Percentiles rank a stretch among this genome's conserved stretches.
Conservation (phyloP, 2,113 vertebrate genomes). For the Alectura lathami region DNA sequence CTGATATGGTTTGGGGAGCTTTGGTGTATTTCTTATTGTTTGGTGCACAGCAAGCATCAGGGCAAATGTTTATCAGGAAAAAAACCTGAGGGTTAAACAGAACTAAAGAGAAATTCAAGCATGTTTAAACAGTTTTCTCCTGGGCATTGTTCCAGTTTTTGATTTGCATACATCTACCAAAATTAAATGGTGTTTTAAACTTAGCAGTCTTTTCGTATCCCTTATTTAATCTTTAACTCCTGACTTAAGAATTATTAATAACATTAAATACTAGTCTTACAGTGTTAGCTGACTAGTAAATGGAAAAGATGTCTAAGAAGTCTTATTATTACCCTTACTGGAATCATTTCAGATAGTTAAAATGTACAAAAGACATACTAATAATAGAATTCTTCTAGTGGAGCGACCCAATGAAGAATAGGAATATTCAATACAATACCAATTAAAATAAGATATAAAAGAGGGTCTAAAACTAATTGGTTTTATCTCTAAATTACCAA, state of each 20-base stretch:
- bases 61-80: conserved; percentile 74
- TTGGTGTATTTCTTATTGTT: conserved; percentile 62
- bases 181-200: conserved; percentile 69
- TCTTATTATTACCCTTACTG: conserved; percentile 65
- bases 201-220: conserved; percentile 54
- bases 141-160: conserved; percentile 61
- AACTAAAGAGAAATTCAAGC: conserved; percentile 69
- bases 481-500: conserved; percentile 61
- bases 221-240: conserved; percentile 72
- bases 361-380: conserved; percentile 66
- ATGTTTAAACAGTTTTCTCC: conserved; percentile 71
- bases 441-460: conserved; percentile 52
- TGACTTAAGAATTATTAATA: conserved; percentile 73
- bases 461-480: conserved; percentile 41
- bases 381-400: conserved; percentile 38
- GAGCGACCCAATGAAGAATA: conserved; percentile 53
- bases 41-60: conserved; percentile 61
- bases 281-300: conserved; percentile 64
- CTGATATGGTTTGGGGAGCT: conserved; percentile 32
- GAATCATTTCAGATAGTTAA: conserved; percentile 59
- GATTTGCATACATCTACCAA: conserved; percentile 67
- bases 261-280: conserved; percentile 74
- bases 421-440: conserved; percentile 24
- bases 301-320: conserved; percentile 64
- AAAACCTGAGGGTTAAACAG: conserved; percentile 59